These are phyloP conservation scores for Calliphora vicina DNA, from an alignment of 1,140 invertebrate genomes.

Conservation along the genomic window DNA sequence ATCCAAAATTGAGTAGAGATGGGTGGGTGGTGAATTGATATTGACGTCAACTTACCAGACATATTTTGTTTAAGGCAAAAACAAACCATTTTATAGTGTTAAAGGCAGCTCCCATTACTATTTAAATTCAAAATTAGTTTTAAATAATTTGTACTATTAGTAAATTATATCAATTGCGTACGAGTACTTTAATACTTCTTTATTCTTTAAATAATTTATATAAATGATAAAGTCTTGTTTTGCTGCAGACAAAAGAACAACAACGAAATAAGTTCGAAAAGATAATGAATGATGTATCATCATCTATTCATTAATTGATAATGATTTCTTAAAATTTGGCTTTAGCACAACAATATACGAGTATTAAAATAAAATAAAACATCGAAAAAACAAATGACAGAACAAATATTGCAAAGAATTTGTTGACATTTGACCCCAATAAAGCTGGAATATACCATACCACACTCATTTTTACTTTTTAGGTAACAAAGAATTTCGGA, in stretches of 20 bases:
- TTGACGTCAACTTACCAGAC: constrained; percentile 48
- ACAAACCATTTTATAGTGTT: constrained; percentile 54
- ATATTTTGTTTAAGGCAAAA: constrained; percentile 54
- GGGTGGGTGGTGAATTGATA: background rate
- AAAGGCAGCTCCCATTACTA: constrained; percentile 43
- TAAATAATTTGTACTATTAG: background rate
- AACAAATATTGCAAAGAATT: no score
- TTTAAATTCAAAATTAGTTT: constrained; percentile 2
- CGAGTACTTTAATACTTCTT: background rate
- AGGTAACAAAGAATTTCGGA: no score
- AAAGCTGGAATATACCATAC: no score
- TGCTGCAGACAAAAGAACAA: background rate
- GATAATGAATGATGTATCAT: background rate
- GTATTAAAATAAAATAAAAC: no score
- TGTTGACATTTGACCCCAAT: no score
- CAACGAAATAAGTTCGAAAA: background rate
- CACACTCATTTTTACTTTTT: no score
- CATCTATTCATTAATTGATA: no score
- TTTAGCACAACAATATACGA: no score
- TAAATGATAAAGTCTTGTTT: background rate
- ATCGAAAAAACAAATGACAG: no score
- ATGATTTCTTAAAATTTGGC: no score
- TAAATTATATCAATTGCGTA: no score
- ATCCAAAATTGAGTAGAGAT: constrained; percentile 16
- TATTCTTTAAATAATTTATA: background rate